Conservation (phyloP, 1,140 invertebrate species). For the Drosophila sp. region DNA sequence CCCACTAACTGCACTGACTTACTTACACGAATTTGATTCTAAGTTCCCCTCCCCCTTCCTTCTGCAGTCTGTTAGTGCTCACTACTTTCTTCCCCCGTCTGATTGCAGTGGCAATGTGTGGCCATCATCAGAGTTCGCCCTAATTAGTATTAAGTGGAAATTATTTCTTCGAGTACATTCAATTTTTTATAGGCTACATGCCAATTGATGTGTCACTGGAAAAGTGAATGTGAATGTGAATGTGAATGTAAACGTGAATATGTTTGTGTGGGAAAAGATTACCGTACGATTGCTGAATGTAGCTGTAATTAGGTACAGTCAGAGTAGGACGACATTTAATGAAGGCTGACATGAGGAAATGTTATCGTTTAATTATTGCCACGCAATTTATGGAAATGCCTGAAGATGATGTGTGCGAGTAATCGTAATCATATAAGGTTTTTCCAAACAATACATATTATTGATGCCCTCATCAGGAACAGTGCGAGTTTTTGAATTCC, state of each 20-base stretch:
- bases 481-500: not conserved
- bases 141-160: slow-evolving; percentile 82
- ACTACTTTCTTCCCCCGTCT: not conserved
- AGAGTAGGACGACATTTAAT: slow-evolving; percentile 46
- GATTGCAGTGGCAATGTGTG: slow-evolving; percentile 53
- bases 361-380: slow-evolving; percentile 74
- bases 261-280: slow-evolving; percentile 48
- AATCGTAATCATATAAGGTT: slow-evolving; percentile 10
- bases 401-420: slow-evolving; percentile 59
- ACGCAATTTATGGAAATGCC: slow-evolving; percentile 78
- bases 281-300: no score
- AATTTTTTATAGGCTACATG: slow-evolving; percentile 59
- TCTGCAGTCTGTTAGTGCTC: no score
- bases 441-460: slow-evolving; percentile 4
- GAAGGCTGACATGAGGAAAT: slow-evolving; percentile 62
- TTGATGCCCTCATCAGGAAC: slow-evolving; percentile 19
- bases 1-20: slow-evolving; percentile 78
- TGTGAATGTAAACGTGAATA: no score
- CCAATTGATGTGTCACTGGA: slow-evolving; percentile 45
- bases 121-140: slow-evolving; percentile 52
- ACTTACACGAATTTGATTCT: slow-evolving; percentile 63
- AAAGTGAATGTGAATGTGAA: slow-evolving; percentile 4
- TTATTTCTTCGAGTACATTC: slow-evolving; percentile 73
- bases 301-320: slow-evolving; percentile 64
- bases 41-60: not conserved